phyloP scores from a whole-genome alignment of 2,113 vertebrate genomes.

The Ondatra zibethicus region DNA sequence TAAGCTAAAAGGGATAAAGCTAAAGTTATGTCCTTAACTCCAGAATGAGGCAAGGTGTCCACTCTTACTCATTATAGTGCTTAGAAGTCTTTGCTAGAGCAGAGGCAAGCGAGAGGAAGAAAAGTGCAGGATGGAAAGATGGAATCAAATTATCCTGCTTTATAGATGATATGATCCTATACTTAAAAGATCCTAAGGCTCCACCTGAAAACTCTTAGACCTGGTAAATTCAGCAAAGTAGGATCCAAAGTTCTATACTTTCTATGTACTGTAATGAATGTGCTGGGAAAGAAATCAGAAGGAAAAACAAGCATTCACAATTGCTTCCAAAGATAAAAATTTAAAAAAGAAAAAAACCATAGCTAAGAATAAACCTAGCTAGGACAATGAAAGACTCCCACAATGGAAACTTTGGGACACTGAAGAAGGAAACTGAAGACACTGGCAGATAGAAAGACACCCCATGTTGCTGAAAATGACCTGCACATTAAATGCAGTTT shows the following conservation, averaged over 20 bases:
- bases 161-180: background rate
- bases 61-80: too few relatives aligned
- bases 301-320: background rate
- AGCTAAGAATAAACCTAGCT: background rate
- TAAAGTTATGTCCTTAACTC: background rate
- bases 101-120: background rate
- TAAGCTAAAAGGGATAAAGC: background rate
- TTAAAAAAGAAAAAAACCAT: background rate
- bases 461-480: background rate
- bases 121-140: background rate
- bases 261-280: background rate
- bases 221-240: background rate
- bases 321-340: background rate
- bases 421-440: background rate
- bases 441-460: background rate
- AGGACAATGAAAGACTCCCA: background rate
- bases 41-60: background rate
- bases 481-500: background rate
- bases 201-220: background rate
- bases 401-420: background rate
- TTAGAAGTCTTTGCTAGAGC: background rate
- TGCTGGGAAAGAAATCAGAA: background rate
- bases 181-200: background rate
- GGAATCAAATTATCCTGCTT: background rate
- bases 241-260: background rate